These are phyloP conservation scores for Toxotes chatareus DNA, from an alignment of 2,113 vertebrate species.

Conservation along the genomic window DNA sequence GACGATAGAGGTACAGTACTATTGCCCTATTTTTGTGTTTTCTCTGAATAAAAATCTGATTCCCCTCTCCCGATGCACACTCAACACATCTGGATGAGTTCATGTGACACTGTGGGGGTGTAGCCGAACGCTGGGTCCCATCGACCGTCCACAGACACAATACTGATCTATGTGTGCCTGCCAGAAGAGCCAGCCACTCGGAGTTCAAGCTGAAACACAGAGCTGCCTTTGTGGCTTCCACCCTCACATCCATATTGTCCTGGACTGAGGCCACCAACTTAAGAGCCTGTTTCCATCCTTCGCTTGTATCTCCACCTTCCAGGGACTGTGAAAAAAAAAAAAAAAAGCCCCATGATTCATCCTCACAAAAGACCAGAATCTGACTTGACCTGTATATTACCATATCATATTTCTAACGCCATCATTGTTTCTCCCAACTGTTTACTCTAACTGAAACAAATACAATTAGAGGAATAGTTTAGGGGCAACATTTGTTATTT, in stretches of 20 bases:
- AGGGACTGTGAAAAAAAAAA: neutral
- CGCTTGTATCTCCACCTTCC: constrained; percentile 39
- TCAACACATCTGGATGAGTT: constrained; percentile 63
- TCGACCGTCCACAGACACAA: constrained; percentile 53
- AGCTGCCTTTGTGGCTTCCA: constrained; percentile 58
- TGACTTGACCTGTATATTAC: no score
- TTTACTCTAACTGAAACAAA: no score
- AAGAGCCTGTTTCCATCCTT: constrained; percentile 28
- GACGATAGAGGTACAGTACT: constrained; percentile 8
- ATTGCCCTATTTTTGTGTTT: constrained; percentile 8
- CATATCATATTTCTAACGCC: no score
- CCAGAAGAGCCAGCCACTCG: constrained; percentile 61
- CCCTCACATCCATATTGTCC: constrained; percentile 65
- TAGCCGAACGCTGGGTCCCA: constrained; percentile 40
- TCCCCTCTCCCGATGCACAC: neutral
- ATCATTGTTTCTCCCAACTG: no score
- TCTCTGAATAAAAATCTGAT: constrained; percentile 14
- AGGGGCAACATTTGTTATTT: no score
- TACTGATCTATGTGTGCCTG: constrained; percentile 61
- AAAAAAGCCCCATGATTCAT: neutral
- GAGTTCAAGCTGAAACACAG: constrained; percentile 52
- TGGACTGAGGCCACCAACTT: constrained; percentile 43
- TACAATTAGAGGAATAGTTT: no score
- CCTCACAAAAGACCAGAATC: neutral
- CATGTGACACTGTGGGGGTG: constrained; percentile 58